Percentiles rank a stretch among this genome's conserved stretches.
These are phyloP conservation scores for Gracilinanus agilis DNA, from an alignment of 2,113 vertebrate genomes.

Conservation along the genomic window DNA sequence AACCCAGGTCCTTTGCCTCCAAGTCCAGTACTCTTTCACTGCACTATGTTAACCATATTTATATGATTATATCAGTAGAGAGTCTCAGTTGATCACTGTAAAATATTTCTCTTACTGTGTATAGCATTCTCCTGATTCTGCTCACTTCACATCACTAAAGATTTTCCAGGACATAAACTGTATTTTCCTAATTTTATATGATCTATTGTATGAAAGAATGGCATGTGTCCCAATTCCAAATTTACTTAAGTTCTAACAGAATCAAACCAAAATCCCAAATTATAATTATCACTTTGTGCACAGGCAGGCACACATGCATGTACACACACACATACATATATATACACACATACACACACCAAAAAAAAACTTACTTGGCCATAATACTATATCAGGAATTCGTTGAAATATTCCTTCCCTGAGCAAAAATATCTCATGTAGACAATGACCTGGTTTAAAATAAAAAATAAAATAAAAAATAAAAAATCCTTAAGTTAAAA, in stretches of 20 bases:
- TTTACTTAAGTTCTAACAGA: constrained; percentile 55
- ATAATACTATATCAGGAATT: constrained; percentile 96
- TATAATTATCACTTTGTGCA: neutral
- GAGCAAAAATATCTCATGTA: constrained; percentile 97
- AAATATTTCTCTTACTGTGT: no score
- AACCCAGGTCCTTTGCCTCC: neutral
- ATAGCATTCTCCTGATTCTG: no score
- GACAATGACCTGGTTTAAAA: constrained; percentile 93
- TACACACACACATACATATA: neutral
- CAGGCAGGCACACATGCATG: neutral
- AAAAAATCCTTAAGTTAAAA: constrained; percentile 68
- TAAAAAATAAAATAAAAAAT: constrained; percentile 69
- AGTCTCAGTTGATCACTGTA: neutral
- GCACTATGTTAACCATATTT: neutral
- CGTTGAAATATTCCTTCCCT: constrained; percentile 95
- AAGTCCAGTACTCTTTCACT: neutral
- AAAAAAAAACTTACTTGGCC: constrained; percentile 91
- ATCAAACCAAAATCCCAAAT: constrained; percentile 39
- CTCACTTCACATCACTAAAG: neutral
- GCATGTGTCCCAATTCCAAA: constrained; percentile 23
- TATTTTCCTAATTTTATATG: constrained; percentile 40
- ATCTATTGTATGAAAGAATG: constrained; percentile 19
- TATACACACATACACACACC: constrained; percentile 5
- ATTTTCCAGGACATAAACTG: neutral
- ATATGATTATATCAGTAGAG: neutral